Percentiles rank a stretch among this genome's conserved stretches.
Evolutionary conservation across 2,888 invertebrate species (phyloP).

Genomic region (Abrostola tripartita): DNA sequence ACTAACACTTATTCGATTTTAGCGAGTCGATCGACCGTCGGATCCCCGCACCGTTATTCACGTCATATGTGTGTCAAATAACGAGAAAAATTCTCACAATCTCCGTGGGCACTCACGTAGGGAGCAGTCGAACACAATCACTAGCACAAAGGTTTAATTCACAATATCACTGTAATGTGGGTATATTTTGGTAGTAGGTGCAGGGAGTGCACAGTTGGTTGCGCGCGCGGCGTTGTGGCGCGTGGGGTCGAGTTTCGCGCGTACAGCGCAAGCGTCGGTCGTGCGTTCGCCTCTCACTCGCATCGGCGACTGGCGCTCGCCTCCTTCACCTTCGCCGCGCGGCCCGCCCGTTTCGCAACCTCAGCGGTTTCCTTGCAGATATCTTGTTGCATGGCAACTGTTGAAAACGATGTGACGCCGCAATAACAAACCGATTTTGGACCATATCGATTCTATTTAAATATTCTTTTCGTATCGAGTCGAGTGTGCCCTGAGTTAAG

Average conservation of each 20-base stretch:
- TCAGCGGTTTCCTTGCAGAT: constrained; percentile 82
- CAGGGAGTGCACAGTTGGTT: constrained; percentile 61
- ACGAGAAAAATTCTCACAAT: constrained; percentile 79
- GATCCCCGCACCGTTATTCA: constrained; percentile 85
- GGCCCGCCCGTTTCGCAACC: constrained; percentile 81
- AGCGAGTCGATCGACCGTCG: constrained; percentile 84
- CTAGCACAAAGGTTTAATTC: constrained; percentile 73
- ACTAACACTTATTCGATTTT: constrained; percentile 85
- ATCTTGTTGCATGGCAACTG: constrained; percentile 87
- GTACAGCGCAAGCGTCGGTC: constrained; percentile 71
- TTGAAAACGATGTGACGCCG: constrained; percentile 58
- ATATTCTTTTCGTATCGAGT: constrained; percentile 32
- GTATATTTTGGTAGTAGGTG: constrained; percentile 64
- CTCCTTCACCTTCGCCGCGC: constrained; percentile 79
- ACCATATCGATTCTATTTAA: constrained; percentile 46
- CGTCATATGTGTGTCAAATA: constrained; percentile 86
- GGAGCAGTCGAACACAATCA: constrained; percentile 73
- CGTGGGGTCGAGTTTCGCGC: constrained; percentile 51
- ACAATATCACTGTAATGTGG: constrained; percentile 63
- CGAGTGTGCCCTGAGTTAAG: constrained; percentile 14
- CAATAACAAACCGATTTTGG: constrained; percentile 56
- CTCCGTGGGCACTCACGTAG: constrained; percentile 57
- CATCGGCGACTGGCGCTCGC: constrained; percentile 80
- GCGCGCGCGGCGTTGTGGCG: constrained; percentile 66
- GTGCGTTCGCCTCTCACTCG: constrained; percentile 80